These are phyloP conservation scores for Malurus splendens DNA, from an alignment of 2,797 vertebrate genomes.

Conservation along the genomic window DNA sequence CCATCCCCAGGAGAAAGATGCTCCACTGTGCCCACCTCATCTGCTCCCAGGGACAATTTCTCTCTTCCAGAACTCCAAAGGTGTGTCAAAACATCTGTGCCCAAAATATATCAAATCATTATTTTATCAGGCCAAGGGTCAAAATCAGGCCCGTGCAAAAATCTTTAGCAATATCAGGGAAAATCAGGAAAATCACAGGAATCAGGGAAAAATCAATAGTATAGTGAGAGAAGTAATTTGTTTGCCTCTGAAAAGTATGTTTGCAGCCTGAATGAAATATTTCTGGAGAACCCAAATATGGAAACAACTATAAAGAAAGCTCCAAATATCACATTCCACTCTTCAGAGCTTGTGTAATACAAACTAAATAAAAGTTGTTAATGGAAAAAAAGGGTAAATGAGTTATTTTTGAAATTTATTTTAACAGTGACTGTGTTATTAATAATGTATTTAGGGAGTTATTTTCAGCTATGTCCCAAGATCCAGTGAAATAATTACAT, in stretches of 20 bases:
- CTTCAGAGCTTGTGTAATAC: not conserved
- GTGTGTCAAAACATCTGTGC: not conserved
- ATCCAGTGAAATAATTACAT: constrained; percentile 11
- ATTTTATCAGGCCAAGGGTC: not conserved
- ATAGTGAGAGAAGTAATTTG: not conserved
- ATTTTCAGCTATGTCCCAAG: not conserved
- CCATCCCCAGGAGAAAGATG: not conserved
- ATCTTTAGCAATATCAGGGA: not conserved
- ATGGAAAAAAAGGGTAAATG: not conserved
- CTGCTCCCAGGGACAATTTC: not conserved
- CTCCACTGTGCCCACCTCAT: not conserved
- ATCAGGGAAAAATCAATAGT: not conserved
- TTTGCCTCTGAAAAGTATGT: not conserved
- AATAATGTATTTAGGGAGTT: constrained; percentile 14
- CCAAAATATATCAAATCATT: not conserved
- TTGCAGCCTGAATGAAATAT: not conserved
- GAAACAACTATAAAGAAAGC: not conserved
- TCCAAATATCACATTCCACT: not conserved
- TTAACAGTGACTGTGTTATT: not conserved
- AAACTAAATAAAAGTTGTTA: not conserved
- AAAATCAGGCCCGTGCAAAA: not conserved
- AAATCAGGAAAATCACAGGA: not conserved
- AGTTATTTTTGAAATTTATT: not conserved
- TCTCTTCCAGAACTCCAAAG: not conserved
- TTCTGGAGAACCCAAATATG: not conserved